Evolutionary conservation across 2,113 vertebrate genomes (phyloP), one percentile per base, ranked within the genome.

Genomic region (Daubentonia madagascariensis): DNA sequence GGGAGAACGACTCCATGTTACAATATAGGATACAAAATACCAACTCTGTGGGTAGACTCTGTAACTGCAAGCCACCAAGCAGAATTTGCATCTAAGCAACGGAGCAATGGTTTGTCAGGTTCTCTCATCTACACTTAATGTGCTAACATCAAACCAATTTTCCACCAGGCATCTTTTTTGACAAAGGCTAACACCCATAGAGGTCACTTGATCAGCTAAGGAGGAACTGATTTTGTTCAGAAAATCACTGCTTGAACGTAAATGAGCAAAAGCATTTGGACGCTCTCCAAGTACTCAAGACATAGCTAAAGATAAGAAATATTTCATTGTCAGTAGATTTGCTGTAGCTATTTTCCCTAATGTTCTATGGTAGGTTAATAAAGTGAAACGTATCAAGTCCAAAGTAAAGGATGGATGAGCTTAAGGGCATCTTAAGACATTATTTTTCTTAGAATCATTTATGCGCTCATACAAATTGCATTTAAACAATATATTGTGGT

Each of bases 281-380:
- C 25, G 86, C 32, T 25, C 63, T 96, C 89, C 93, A 98, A 94
- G 16, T 80, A 91, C 91, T 97, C 85, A 89, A 92, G 89, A 85
- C 11, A 89, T n/a, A 25, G 96, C 92, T 67, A 88, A 94, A 96
- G 52, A 43, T 67, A 94, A 95, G 89, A 93, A 91, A 52, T 40
- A 13, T 2, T 98, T 95, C 85, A 75, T 61, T 97, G 76, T 72
- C 50, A 92, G 89, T 9, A 94, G 35, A 48, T 94, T 57, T 97
- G 80, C 95, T 67, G 95, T 14, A 52, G 61, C 11, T 96, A 92
- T 88, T 92, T 72, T 94, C 80, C 32, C 65, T 95, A 94, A 96
- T 80, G 91, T 89, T 89, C 73, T 80, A 59, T 52, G 43, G 52
- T 18, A 40, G 17, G 17, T 72, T 95, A 92, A 87, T 92, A 78